Base-by-base conservation (phyloP, 2,113 vertebrate genomes). In the Haemorhous mexicanus region DNA sequence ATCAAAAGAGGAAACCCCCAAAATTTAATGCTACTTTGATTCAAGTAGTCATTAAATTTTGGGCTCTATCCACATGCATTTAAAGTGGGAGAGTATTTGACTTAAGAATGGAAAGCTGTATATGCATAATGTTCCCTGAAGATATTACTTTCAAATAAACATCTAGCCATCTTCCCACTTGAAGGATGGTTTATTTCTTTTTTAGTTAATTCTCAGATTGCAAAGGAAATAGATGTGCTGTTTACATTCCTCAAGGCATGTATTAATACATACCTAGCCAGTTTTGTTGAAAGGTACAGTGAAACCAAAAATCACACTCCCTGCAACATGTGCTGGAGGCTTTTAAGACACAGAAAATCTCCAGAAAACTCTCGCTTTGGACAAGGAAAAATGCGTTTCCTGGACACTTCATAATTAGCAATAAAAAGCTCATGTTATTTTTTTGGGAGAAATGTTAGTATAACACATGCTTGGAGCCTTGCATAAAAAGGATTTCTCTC, bases 221-320 rank as follows among this genome's bases (percentile, higher is more conserved):
- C 74, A 96, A 92, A 97, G 96, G 87, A 97, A 96, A 78, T 96
- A 90, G 74, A 84, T 95, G 84, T 94, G 93, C 96, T 97, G 94
- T 95, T 96, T 94, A 96, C 46, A 63, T 82, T 87, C 96, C 94
- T 96, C 73, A 74, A 97, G 92, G 88, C 92, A 88, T 66, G 47
- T 79, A 73, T 52, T 75, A 95, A 70, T 86, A 94, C 72, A 95
- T 59, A 94, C 58, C 68, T 87, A 96, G 91, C 93, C 35, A 96
- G 82, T 96, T 97, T 92, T 70, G 66, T 87, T 95, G 92, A 95
- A 95, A 97, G 67, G 78, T 79, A 94, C 93, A 96, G 23, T 64
- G 82, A 88, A 93, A 50, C 39, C 46, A 96, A 85, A 91, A 86
- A 94, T 94, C 92, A 87, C 13, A 84, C 55, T 21, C 18, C 26